Percentiles rank a stretch among this genome's conserved stretches.
phyloP scores from a whole-genome alignment of 2,888 invertebrate species.

The Polietes domitor region DNA sequence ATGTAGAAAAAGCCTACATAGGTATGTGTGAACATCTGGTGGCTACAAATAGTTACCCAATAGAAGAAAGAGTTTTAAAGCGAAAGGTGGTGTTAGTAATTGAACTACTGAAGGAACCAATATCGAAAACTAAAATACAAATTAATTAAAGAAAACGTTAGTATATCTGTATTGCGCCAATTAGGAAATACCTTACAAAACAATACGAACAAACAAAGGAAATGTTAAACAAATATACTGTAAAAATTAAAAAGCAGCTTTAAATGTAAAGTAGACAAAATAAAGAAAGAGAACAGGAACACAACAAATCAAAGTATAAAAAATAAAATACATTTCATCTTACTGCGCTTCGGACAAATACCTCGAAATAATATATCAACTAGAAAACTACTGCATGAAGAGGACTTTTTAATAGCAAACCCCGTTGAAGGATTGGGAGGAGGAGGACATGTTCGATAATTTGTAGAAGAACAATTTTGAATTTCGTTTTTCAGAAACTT shows the following conservation, averaged over 20 bases:
- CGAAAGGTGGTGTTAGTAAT: conserved; percentile 13
- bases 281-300: conserved; percentile 50
- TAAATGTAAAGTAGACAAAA: conserved; percentile 65
- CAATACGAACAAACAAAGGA: conserved; percentile 43
- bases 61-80: no score
- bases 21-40: no score
- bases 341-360: conserved; percentile 80
- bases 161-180: conserved; percentile 40
- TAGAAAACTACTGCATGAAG: conserved; percentile 82
- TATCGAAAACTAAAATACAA: conserved; percentile 27
- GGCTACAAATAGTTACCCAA: no score
- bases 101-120: conserved; percentile 52
- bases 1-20: no score
- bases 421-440: conserved; percentile 66
- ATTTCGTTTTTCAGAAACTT: conserved; percentile 59
- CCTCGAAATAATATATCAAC: conserved; percentile 82
- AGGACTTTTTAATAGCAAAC: conserved; percentile 81
- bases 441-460: conserved; percentile 64
- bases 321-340: conserved; percentile 72
- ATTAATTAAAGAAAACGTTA: conserved; percentile 54
- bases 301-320: conserved; percentile 58
- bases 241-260: conserved; percentile 30
- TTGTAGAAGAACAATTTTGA: conserved; percentile 69
- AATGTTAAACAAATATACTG: conserved; percentile 26
- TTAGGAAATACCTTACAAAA: conserved; percentile 14